phyloP scores from a whole-genome alignment of 2,113 vertebrate species.

The Ophiodon elongatus region DNA sequence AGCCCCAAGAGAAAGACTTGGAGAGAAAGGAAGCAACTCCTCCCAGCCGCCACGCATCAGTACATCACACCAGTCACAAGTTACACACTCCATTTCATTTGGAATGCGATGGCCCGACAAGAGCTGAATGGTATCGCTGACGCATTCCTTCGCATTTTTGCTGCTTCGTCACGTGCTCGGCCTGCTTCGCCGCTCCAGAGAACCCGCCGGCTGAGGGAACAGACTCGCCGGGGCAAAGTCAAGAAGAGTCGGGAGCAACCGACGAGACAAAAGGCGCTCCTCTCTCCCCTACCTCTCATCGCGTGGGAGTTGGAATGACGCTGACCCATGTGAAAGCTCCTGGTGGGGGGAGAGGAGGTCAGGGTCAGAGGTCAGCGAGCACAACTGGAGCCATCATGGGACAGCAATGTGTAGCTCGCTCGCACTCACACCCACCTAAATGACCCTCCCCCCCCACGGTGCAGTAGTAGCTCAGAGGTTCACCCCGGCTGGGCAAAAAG shows the following conservation, averaged over 20 bases:
- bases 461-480: conserved; percentile 37
- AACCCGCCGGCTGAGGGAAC: conserved; percentile 18
- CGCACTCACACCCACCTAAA: conserved; percentile 44
- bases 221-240: background rate
- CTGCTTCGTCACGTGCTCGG: conserved; percentile 57
- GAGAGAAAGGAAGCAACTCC: conserved; percentile 64
- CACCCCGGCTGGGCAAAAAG: conserved; percentile 58
- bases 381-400: conserved; percentile 68
- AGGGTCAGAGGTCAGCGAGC: conserved; percentile 68
- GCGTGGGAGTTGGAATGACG: background rate
- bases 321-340: conserved; percentile 52
- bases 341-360: conserved; percentile 12
- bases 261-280: background rate
- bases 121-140: conserved; percentile 59
- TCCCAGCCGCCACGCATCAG: conserved; percentile 68
- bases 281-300: background rate
- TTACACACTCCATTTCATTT: conserved; percentile 76
- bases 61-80: conserved; percentile 75
- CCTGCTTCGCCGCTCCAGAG: conserved; percentile 42
- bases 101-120: conserved; percentile 57
- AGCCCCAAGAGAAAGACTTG: conserved; percentile 27
- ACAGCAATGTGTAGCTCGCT: conserved; percentile 55
- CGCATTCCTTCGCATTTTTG: conserved; percentile 66
- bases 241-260: background rate
- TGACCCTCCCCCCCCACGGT: conserved; percentile 27